phyloP scores from a whole-genome alignment of 2,113 vertebrate species.

The Microtus oregoni region DNA sequence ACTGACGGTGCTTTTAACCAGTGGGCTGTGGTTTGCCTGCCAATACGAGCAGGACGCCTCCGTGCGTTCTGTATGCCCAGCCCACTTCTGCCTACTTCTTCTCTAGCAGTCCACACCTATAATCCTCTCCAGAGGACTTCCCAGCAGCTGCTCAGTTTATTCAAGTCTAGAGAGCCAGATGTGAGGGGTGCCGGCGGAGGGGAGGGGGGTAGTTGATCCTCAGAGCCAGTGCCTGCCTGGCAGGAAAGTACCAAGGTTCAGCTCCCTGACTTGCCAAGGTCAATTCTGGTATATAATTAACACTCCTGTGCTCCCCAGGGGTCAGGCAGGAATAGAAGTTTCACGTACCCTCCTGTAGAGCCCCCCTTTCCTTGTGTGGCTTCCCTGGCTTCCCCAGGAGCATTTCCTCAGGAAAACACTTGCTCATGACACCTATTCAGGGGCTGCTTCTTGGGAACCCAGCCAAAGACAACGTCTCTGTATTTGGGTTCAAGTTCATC shows the following conservation, averaged over 20 bases:
- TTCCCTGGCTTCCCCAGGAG: background rate
- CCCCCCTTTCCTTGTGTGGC: background rate
- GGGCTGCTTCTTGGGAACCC: background rate
- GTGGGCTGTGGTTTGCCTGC: background rate
- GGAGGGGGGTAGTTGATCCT: accelerated
- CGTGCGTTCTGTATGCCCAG: background rate
- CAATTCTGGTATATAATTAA: background rate
- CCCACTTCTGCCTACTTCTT: background rate
- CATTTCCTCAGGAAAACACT: background rate
- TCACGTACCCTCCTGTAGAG: background rate
- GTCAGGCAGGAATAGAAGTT: background rate
- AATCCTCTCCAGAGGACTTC: background rate
- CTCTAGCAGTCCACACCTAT: background rate
- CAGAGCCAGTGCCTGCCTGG: background rate
- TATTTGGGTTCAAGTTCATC: background rate
- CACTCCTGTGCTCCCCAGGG: too few relatives aligned
- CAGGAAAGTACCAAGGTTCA: background rate
- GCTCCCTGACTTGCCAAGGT: background rate
- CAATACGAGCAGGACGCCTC: background rate
- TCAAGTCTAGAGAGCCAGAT: background rate
- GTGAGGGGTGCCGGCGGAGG: accelerated
- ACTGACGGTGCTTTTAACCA: background rate
- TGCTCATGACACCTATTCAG: background rate
- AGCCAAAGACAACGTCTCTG: slow-evolving; percentile 10
- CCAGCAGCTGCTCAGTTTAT: background rate